Evolutionary conservation across 2,797 vertebrate species (phyloP).

Genomic region (Sandelia bainsii): DNA sequence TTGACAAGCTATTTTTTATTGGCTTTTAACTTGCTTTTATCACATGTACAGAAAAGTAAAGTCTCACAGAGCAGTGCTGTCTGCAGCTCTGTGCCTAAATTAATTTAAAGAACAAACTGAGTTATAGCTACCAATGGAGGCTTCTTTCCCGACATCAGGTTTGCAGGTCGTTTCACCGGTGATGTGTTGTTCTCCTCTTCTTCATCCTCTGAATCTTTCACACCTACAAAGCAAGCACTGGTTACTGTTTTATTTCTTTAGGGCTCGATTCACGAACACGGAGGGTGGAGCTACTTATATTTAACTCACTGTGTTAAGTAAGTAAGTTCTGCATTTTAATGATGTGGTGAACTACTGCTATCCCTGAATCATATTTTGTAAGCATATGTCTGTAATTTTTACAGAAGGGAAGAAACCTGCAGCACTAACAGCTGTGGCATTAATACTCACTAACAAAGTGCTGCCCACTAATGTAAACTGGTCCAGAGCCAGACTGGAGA

Average conservation of each 20-base stretch:
- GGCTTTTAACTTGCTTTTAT: too few species aligned
- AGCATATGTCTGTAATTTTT: not conserved
- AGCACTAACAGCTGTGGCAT: not conserved
- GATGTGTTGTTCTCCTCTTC: constrained; percentile 87
- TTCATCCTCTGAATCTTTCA: constrained; percentile 81
- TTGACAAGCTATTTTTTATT: too few species aligned
- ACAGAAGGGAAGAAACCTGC: not conserved
- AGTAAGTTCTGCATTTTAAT: not conserved
- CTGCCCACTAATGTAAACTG: constrained; percentile 87
- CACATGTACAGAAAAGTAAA: too few species aligned
- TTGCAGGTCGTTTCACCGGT: constrained; percentile 83
- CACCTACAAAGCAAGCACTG: constrained; percentile 66
- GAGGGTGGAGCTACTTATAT: not conserved
- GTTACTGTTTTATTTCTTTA: not conserved
- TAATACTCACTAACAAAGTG: constrained; percentile 88
- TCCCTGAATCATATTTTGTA: not conserved
- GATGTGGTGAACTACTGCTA: not conserved
- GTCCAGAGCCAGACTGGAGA: constrained; percentile 86
- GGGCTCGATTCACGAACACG: not conserved
- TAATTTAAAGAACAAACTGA: not conserved
- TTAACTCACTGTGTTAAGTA: not conserved
- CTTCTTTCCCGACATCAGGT: constrained; percentile 70
- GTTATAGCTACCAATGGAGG: constrained; percentile 66
- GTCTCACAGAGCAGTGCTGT: too few species aligned
- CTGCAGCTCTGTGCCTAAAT: not conserved